These are phyloP conservation scores for Spizaetus ornatus DNA, from an alignment of 2,113 vertebrate genomes.

Conservation along the genomic window DNA sequence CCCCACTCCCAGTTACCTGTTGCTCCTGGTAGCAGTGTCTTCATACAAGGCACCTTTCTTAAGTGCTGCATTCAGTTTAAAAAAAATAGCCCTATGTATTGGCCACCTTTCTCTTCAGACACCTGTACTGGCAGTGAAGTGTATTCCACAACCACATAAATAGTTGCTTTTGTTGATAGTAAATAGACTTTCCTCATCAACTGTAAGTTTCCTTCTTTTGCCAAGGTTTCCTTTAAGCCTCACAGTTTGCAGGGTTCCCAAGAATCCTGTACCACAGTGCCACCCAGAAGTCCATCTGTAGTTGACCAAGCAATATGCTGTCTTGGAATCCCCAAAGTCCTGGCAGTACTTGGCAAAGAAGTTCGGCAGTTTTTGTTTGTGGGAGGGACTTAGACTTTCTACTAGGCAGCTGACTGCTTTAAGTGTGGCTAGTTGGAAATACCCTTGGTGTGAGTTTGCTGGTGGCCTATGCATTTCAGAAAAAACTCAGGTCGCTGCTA, in stretches of 20 bases:
- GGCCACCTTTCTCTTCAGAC: not conserved
- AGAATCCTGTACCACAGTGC: not conserved
- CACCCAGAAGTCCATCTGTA: not conserved
- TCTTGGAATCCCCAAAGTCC: not conserved
- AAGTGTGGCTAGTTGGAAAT: not conserved
- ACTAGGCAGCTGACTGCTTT: not conserved
- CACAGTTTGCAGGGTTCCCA: not conserved
- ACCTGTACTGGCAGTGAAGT: not conserved
- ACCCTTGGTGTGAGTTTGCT: not conserved
- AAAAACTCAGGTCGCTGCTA: accelerated
- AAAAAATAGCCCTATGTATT: not conserved
- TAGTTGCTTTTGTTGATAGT: not conserved
- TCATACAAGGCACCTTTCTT: not conserved
- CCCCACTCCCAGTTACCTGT: not conserved
- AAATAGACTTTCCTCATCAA: not conserved
- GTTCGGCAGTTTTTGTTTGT: not conserved
- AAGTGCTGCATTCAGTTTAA: not conserved
- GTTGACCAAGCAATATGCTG: not conserved
- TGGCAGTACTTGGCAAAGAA: not conserved
- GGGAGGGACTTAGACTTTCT: not conserved
- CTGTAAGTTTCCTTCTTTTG: not conserved
- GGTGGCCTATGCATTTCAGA: not conserved
- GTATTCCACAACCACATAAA: not conserved
- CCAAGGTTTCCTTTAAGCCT: not conserved
- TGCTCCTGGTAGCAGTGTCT: not conserved